Conservation (phyloP, 2,888 invertebrate genomes). For the Oxyscelio sp. region DNA sequence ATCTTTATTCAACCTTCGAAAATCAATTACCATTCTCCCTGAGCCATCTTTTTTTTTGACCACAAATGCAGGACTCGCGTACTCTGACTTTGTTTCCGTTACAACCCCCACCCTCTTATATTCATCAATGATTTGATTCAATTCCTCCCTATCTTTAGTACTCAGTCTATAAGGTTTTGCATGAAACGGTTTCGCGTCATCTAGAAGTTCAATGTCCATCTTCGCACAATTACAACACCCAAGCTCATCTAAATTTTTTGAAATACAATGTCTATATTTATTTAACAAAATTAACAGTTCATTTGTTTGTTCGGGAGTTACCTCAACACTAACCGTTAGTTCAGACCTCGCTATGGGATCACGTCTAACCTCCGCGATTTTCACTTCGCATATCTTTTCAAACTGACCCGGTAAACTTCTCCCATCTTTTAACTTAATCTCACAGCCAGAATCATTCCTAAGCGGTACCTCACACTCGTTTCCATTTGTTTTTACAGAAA, state of each 20-base stretch:
- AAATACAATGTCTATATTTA: constrained; percentile 32
- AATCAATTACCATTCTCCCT: constrained; percentile 59
- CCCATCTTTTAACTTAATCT: too few species aligned
- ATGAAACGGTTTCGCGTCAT: constrained; percentile 7
- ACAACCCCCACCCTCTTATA: constrained; percentile 53
- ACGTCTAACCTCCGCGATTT: too few species aligned
- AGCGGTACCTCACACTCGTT: too few species aligned
- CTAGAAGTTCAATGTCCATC: constrained; percentile 57
- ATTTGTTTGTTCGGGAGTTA: constrained; percentile 11
- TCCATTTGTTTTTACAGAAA: too few species aligned
- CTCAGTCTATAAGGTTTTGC: constrained; percentile 56
- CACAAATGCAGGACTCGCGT: too few species aligned
- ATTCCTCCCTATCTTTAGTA: constrained; percentile 35
- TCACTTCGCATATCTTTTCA: too few species aligned
- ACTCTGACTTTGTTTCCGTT: constrained; percentile 51
- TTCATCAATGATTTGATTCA: constrained; percentile 39
- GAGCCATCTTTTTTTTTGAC: constrained; percentile 59
- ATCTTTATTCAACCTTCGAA: constrained; percentile 27
- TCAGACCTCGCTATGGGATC: too few species aligned
- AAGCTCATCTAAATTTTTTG: constrained; percentile 17
- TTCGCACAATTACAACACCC: constrained; percentile 20
- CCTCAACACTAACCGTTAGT: background rate
- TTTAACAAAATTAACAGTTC: background rate
- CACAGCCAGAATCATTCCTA: too few species aligned
- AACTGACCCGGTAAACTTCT: too few species aligned